Percentiles rank a stretch among this genome's conserved stretches.
Evolutionary conservation across 2,113 vertebrate genomes (phyloP).

Genomic region (Regulus satrapa): DNA sequence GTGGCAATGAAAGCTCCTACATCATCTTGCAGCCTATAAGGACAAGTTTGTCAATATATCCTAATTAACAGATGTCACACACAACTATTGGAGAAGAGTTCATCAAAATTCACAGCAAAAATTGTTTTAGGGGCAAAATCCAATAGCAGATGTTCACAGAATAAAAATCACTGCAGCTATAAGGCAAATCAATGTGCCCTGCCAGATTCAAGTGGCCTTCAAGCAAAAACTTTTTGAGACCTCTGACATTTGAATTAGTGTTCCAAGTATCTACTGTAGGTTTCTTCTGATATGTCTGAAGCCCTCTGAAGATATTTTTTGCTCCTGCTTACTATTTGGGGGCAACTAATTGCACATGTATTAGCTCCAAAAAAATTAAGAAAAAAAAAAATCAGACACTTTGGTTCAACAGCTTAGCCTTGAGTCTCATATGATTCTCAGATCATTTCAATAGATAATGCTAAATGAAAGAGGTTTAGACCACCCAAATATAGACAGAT

Average conservation of each 20-base stretch:
- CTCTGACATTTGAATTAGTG: not conserved
- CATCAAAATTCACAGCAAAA: not conserved
- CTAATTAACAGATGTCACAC: not conserved
- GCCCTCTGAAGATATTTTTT: not conserved
- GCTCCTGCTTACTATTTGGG: not conserved
- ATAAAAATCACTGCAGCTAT: not conserved
- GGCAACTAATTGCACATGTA: not conserved
- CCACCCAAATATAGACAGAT: not conserved
- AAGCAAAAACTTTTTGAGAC: not conserved
- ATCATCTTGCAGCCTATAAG: not conserved
- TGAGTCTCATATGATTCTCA: not conserved
- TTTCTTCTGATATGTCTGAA: not conserved
- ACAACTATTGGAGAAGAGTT: not conserved
- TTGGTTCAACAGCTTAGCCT: not conserved
- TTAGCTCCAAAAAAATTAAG: not conserved
- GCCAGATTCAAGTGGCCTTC: no score
- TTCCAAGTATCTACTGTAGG: not conserved
- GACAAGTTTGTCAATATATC: fast-evolving
- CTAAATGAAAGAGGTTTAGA: not conserved
- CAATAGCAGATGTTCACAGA: not conserved
- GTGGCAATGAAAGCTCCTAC: not conserved
- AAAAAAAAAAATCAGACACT: not conserved
- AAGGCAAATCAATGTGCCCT: not conserved
- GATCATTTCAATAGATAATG: not conserved
- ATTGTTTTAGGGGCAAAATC: not conserved